Evolutionary conservation across 2,113 vertebrate genomes (phyloP).

Genomic region (Carollia perspicillata): DNA sequence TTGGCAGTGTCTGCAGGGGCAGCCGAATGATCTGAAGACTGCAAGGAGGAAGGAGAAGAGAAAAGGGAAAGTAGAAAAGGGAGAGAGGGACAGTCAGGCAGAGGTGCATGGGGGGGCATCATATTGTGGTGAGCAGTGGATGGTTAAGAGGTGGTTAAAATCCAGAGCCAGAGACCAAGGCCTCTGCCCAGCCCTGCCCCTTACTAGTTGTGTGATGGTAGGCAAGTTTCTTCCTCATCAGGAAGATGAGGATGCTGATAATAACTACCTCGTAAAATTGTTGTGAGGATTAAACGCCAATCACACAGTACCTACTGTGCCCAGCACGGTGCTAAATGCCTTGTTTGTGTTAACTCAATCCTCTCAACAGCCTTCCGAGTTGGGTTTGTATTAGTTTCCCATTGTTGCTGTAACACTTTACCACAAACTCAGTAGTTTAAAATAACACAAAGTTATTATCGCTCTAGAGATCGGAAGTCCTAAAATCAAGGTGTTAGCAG

Average conservation of each 20-base stretch:
- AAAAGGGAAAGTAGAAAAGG: neutral
- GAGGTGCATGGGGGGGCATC: accelerated
- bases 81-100: neutral
- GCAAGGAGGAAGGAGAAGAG: neutral
- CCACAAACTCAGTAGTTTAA: neutral
- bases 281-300: neutral
- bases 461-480: neutral
- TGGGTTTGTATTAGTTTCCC: neutral
- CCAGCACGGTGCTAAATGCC: neutral
- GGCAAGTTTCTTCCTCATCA: neutral
- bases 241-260: neutral
- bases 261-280: neutral
- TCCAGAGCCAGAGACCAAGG: neutral
- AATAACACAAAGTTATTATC: neutral
- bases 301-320: neutral
- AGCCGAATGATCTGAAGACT: neutral
- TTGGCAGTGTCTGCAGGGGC: neutral
- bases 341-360: neutral
- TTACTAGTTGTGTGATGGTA: neutral
- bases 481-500: neutral
- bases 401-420: neutral
- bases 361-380: neutral
- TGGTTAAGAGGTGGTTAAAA: neutral
- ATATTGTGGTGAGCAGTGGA: accelerated
- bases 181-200: neutral